Evolutionary conservation across 2,113 vertebrate genomes (phyloP), one percentile per base, ranked within the genome.

Genomic region (Hoplias malabaricus): DNA sequence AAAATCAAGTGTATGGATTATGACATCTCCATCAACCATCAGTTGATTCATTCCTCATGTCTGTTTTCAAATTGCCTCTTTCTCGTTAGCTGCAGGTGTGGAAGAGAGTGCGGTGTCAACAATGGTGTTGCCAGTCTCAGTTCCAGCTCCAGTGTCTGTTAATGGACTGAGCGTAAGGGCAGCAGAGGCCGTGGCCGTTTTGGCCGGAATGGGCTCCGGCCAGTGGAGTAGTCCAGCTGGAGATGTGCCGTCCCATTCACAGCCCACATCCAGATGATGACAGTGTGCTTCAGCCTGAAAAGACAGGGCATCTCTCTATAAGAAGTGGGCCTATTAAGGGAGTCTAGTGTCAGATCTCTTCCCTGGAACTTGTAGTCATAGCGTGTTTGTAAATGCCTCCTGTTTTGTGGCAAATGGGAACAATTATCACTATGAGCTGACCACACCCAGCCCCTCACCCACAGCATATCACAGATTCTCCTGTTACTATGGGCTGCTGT

Each of bases 191-290:
- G 94, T 97, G 40, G 96, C 96, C 0, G 96, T 96, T 82, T 91
- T 98, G 83, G 94, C 95, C 0, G 96, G 96, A 87, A 95, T 98
- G 96, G 96, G 96, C 57, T 89, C 90, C 0, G 95, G 90, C 70
- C 96, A 96, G 90, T 94, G 95, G 86, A 95, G 93, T 91, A 94
- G 87, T 56, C 78, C 73, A 2, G 54, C 61, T 84, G 29, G 89
- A 89, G 87, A 85, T 93, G 91, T 90, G 92, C 9, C 78, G 62
- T 93, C 94, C 91, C 96, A 97, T 85, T 94, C 95, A 0, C 96
- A 96, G 88, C 91, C 95, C 80, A 90, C 94, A 1, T 93, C 93
- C 83, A 98, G 96, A 98, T 98, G 96, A 98, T 98, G 92, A 80
- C 80, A 83, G 79, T 83, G 78, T 36, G 66, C 75, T 46, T 79